Percentiles rank a stretch among this genome's conserved stretches.
Conservation (phyloP, 2,113 vertebrate species). For the Percopsis transmontana region DNA sequence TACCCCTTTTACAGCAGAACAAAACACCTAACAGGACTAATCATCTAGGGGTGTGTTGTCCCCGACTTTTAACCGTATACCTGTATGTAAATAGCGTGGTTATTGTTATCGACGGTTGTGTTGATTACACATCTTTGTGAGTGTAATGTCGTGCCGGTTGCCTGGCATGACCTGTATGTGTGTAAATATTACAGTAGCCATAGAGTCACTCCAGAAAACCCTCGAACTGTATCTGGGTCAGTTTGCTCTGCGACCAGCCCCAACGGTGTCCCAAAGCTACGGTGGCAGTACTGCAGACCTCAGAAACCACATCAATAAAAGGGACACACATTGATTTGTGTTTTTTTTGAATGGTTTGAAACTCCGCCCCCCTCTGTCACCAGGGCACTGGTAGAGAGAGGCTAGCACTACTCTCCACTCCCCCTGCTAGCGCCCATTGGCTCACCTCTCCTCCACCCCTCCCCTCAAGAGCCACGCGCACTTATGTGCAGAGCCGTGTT, state of each 20-base stretch:
- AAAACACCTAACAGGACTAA: slow-evolving; percentile 53
- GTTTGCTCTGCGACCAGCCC: neutral
- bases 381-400: too few relatives aligned
- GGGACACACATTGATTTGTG: too few relatives aligned
- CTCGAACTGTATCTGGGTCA: neutral
- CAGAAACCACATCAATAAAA: too few relatives aligned
- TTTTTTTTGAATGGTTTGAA: too few relatives aligned
- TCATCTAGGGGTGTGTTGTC: slow-evolving; percentile 25
- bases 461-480: too few relatives aligned
- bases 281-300: too few relatives aligned
- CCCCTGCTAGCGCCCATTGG: too few relatives aligned
- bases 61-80: slow-evolving; percentile 6
- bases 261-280: neutral
- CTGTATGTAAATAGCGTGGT: slow-evolving; percentile 11
- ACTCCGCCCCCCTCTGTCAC: slow-evolving; percentile 1
- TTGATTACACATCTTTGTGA: slow-evolving; percentile 16
- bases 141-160: slow-evolving; percentile 22
- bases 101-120: slow-evolving; percentile 6
- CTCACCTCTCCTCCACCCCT: too few relatives aligned
- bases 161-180: slow-evolving; percentile 25
- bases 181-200: slow-evolving; percentile 28
- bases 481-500: too few relatives aligned
- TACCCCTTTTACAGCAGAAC: slow-evolving; percentile 60
- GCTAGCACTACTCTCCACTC: too few relatives aligned
- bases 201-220: slow-evolving; percentile 8